Conservation (phyloP, 2,888 invertebrate species). For the Watsonalla binaria region DNA sequence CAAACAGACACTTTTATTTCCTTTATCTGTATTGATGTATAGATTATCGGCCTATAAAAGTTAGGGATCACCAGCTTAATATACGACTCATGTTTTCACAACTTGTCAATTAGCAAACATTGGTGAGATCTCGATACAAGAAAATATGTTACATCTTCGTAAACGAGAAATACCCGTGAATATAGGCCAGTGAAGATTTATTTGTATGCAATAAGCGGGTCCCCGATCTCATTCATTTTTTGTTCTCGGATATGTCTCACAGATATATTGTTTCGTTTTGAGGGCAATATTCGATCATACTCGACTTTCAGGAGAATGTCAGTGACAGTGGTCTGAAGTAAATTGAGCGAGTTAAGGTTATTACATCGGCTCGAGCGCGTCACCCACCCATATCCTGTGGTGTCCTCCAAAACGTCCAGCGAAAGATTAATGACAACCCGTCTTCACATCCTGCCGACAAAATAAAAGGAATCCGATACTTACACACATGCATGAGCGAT, state of each 20-base stretch:
- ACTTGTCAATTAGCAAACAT: too few relatives aligned
- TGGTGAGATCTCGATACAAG: too few relatives aligned
- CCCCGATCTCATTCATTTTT: neutral
- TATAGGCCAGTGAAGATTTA: too few relatives aligned
- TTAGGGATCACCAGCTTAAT: too few relatives aligned
- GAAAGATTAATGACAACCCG: conserved; percentile 29
- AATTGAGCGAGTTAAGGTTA: conserved; percentile 2
- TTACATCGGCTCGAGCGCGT: conserved; percentile 4
- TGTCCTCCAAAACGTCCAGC: conserved; percentile 24
- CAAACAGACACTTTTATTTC: too few relatives aligned
- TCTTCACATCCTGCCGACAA: conserved; percentile 8
- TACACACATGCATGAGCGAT: neutral
- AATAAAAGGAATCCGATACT: conserved; percentile 14
- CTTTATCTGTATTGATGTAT: too few relatives aligned
- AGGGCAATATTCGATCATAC: conserved; percentile 6
- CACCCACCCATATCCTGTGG: conserved; percentile 8
- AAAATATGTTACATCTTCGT: too few relatives aligned
- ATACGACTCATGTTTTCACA: too few relatives aligned
- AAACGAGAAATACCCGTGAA: too few relatives aligned
- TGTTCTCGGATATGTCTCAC: too few relatives aligned
- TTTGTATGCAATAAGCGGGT: too few relatives aligned
- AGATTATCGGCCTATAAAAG: too few relatives aligned
- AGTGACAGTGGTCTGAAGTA: conserved; percentile 1
- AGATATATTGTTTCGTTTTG: neutral
- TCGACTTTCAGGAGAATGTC: conserved; percentile 7